Conservation (phyloP, 2,113 vertebrate species). For the Telmatochromis brichardi region DNA sequence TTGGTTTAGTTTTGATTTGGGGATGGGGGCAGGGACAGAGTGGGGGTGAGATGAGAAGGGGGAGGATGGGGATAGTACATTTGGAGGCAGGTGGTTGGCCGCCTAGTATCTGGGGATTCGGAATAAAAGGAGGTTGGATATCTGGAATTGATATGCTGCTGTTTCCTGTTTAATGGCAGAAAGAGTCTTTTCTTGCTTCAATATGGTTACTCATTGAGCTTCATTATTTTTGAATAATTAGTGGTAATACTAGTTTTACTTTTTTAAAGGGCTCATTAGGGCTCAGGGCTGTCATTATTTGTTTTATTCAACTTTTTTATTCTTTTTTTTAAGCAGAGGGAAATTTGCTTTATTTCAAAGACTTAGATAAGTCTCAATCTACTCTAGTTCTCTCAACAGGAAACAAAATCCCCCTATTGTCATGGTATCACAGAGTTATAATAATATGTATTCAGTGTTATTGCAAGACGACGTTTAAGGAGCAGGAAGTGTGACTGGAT, state of each 20-base stretch:
- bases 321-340: neutral
- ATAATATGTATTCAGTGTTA: neutral
- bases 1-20: constrained; percentile 44
- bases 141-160: neutral
- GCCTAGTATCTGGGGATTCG: neutral
- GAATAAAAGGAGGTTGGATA: constrained; percentile 12
- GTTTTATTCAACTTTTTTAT: neutral
- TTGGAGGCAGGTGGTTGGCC: neutral
- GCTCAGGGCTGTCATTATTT: neutral
- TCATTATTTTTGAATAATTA: neutral
- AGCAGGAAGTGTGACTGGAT: neutral
- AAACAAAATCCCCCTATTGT: accelerated
- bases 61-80: constrained; percentile 5
- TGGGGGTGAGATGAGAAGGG: neutral
- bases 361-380: neutral
- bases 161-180: neutral
- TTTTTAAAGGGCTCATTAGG: neutral
- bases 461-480: accelerated
- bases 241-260: accelerated
- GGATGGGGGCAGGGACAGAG: constrained; percentile 5
- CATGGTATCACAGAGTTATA: neutral
- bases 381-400: neutral
- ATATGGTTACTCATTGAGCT: neutral
- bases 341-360: neutral
- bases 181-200: neutral